phyloP scores from a whole-genome alignment of 2,113 vertebrate species.

The Epinephelus fuscoguttatus region DNA sequence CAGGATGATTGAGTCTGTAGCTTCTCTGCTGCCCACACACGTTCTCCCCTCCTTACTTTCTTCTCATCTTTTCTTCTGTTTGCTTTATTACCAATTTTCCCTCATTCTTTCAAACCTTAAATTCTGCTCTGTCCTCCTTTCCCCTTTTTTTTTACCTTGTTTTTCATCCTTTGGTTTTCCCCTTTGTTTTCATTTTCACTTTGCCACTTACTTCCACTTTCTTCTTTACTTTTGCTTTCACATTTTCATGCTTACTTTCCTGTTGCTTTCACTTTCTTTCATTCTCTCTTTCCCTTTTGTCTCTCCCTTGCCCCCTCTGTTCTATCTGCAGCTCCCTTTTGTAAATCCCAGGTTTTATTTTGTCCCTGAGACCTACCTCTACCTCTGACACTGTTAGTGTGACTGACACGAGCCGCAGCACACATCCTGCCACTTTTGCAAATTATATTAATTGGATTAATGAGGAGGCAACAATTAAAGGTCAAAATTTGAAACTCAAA shows the following conservation, averaged over 20 bases:
- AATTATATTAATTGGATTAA: constrained; percentile 49
- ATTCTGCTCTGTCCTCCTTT: neutral
- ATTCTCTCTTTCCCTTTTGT: no score
- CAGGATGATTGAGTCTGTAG: constrained; percentile 5
- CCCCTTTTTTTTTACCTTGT: no score
- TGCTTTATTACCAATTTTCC: neutral
- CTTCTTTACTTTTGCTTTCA: neutral
- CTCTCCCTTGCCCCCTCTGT: neutral
- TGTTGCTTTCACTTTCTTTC: neutral
- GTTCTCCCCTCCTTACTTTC: no score
- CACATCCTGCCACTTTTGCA: constrained; percentile 16
- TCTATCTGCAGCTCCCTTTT: neutral
- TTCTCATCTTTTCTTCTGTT: neutral
- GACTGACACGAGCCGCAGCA: constrained; percentile 3
- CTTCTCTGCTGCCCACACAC: neutral
- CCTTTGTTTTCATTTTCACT: neutral
- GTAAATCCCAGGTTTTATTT: neutral
- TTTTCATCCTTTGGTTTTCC: neutral
- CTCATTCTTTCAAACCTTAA: neutral
- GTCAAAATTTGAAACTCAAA: constrained; percentile 52
- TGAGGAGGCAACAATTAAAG: constrained; percentile 42
- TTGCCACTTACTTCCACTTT: no score
- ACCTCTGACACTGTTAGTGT: neutral
- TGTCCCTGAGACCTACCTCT: neutral
- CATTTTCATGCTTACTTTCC: neutral